Conservation (phyloP, 1,140 invertebrate genomes). For the Thaumetopoea pityocampa region DNA sequence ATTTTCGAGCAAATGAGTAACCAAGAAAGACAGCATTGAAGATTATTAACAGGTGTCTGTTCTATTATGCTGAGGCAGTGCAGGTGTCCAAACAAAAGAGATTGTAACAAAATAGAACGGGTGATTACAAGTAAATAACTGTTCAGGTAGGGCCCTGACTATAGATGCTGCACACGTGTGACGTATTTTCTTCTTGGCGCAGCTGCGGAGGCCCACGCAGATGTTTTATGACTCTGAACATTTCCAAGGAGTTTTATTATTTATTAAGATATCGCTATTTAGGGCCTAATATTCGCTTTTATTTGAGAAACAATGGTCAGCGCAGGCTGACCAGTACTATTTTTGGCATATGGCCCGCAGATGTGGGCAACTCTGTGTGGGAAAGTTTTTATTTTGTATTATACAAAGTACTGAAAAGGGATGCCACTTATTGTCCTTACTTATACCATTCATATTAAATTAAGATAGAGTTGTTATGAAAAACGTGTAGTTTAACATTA, state of each 20-base stretch:
- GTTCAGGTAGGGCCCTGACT: conserved; percentile 48
- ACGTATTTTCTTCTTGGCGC: conserved; percentile 60
- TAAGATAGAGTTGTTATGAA: too few species aligned
- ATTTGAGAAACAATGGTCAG: conserved; percentile 69
- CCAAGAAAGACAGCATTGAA: too few species aligned
- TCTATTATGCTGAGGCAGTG: too few species aligned
- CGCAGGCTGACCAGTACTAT: conserved; percentile 46
- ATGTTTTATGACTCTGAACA: conserved; percentile 69
- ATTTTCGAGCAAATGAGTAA: too few species aligned
- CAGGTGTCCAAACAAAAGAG: too few species aligned
- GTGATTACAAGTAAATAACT: conserved; percentile 36
- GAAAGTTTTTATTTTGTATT: conserved; percentile 44
- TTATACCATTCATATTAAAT: too few species aligned
- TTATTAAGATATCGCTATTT: conserved; percentile 71
- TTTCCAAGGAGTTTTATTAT: conserved; percentile 70
- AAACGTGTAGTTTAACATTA: too few species aligned
- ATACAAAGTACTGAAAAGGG: too few species aligned
- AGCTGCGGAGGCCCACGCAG: conserved; percentile 62
- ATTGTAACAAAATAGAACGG: too few species aligned
- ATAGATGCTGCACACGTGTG: conserved; percentile 56
- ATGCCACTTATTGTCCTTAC: too few species aligned
- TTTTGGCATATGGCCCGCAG: conserved; percentile 61
- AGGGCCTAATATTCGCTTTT: conserved; percentile 69
- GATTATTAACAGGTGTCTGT: too few species aligned
- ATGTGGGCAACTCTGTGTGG: conserved; percentile 46